A percentile compares a stretch with the other conserved stretches of the same genome.
These are phyloP conservation scores for Pseudorhombus dupliciocellatus DNA, from an alignment of 2,113 vertebrate genomes.

Conservation along the genomic window DNA sequence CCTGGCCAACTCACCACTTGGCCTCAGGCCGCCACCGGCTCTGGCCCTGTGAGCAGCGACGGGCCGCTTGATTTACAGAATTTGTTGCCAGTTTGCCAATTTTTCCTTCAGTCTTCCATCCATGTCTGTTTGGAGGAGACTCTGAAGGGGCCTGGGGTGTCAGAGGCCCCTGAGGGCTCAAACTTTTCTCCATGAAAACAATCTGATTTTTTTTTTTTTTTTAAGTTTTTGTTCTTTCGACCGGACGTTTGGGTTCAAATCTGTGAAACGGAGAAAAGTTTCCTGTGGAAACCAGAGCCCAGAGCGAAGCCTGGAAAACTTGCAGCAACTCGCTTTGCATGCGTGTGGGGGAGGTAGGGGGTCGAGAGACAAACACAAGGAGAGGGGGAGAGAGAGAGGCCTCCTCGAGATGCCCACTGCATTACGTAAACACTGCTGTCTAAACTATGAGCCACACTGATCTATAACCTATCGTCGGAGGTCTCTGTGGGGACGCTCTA, in stretches of 20 bases:
- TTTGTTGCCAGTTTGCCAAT: too few species aligned
- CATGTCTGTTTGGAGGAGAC: not conserved
- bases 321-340: constrained; percentile 77
- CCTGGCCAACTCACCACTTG: constrained; percentile 50
- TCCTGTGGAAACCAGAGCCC: constrained; percentile 25
- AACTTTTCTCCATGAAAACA: not conserved
- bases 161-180: too few species aligned
- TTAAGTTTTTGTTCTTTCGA: too few species aligned
- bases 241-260: not conserved
- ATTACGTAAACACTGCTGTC: constrained; percentile 42
- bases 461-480: constrained; percentile 8
- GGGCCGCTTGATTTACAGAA: too few species aligned
- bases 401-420: constrained; percentile 56
- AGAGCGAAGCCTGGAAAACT: constrained; percentile 67
- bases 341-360: constrained; percentile 32
- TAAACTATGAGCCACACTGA: not conserved
- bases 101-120: too few species aligned
- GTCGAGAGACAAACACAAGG: constrained; percentile 24
- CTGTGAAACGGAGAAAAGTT: not conserved
- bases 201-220: not conserved
- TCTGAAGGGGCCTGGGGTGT: too few species aligned
- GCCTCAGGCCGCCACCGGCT: constrained; percentile 59
- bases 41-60: not conserved
- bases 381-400: constrained; percentile 50
- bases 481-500: constrained; percentile 28